phyloP scores from a whole-genome alignment of 2,888 invertebrate genomes.

The Fabriciana adippe region DNA sequence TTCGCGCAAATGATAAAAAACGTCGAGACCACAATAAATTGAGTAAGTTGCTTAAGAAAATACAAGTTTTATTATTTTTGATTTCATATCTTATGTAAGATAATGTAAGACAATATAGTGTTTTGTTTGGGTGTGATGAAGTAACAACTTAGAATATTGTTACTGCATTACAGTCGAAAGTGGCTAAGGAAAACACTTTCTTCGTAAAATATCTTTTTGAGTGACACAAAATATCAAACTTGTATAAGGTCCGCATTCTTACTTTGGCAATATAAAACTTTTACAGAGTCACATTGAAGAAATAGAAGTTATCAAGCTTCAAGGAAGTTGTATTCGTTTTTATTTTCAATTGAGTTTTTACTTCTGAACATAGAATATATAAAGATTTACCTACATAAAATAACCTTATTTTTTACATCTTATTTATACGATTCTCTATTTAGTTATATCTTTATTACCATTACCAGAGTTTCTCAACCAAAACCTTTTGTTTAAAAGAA shows the following conservation, averaged over 20 bases:
- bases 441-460: neutral
- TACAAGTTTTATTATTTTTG: no score
- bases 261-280: neutral
- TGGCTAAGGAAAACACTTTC: no score
- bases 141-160: no score
- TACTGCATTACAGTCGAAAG: no score
- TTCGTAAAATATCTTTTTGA: no score
- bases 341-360: conserved; percentile 3
- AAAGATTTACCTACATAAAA: no score
- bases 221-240: no score
- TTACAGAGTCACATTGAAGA: neutral
- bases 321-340: neutral
- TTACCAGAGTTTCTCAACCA: neutral
- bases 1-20: conserved; percentile 1
- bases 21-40: neutral
- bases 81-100: no score
- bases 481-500: neutral
- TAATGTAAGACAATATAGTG: no score
- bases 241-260: neutral
- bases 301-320: neutral
- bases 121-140: no score
- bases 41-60: neutral
- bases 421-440: neutral
- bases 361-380: conserved; percentile 3
- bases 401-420: no score